Percentiles rank a stretch among this genome's conserved stretches.
Conservation (phyloP, 1,140 invertebrate species). For the Sinonovacula constricta region DNA sequence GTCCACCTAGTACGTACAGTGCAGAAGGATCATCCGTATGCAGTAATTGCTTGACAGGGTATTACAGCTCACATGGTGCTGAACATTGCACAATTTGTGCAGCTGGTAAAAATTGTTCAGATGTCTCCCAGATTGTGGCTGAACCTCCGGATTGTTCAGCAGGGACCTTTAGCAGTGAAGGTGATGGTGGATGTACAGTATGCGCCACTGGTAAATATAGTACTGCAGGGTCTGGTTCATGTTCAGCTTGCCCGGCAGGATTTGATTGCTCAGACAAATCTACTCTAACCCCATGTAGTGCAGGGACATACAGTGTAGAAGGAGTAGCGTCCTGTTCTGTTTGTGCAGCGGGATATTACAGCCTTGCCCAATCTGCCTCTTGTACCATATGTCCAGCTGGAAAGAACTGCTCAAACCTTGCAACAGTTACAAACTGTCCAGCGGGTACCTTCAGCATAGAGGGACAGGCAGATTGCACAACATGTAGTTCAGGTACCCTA, state of each 20-base stretch:
- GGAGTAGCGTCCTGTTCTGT: conserved; percentile 45
- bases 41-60: conserved; percentile 3
- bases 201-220: conserved; percentile 61
- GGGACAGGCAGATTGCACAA: conserved; percentile 54
- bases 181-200: conserved; percentile 52
- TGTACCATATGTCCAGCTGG: conserved; percentile 60
- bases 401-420: conserved; percentile 54
- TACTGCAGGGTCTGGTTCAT: conserved; percentile 2
- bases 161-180: conserved; percentile 61
- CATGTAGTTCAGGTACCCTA: too few relatives aligned
- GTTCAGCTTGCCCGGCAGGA: conserved; percentile 42
- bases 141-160: conserved; percentile 58
- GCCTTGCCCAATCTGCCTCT: conserved; percentile 25
- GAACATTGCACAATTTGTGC: conserved; percentile 59
- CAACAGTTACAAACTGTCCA: conserved; percentile 42
- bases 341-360: conserved; percentile 58
- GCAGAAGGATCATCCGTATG: conserved; percentile 27
- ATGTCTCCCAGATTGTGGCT: conserved; percentile 12
- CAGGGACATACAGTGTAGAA: conserved; percentile 54
- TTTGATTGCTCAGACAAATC: conserved; percentile 41
- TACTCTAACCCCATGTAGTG: conserved; percentile 43
- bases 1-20: conserved; percentile 55
- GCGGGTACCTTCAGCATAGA: conserved; percentile 31
- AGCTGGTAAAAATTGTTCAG: conserved; percentile 55
- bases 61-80: conserved; percentile 25